Evolutionary conservation across 2,797 vertebrate species (phyloP), one percentile per base, ranked within the genome.

Genomic region (Melanogrammus aeglefinus): DNA sequence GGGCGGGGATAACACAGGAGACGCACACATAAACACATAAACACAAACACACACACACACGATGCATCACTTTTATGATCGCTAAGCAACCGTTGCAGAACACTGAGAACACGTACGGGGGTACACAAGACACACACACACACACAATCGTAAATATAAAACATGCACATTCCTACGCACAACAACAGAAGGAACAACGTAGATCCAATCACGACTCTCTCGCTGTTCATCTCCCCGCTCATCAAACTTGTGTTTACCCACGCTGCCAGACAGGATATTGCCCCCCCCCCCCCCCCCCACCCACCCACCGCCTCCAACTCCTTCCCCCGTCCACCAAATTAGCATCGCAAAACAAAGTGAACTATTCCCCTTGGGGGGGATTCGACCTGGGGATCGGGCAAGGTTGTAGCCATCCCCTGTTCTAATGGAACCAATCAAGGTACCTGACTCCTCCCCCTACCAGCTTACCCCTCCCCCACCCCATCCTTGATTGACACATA

Each of bases 391-490:
- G 47, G 47, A 51, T 51, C 16, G 18, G 78, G 77, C 39, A 14
- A 80, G 81, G 75, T 70, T 75, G 75, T 44, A 71, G 76, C 79
- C 87, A 86, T 88, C 88, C 82, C 76, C 80, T 80, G 47, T 88
- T 86, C 85, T 84, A 90, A 91, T 88, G 75, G 87, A 88, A 79
- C 31, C 31, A 24, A 79, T 75, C 78, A 66, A 78, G 81, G 82
- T 76, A 51, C 10, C 24, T 10, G 35, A 72, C 0, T 57, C 69
- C 78, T 76, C 38, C 83, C 79, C 78, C 75, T 29, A 77, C 78
- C 74, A 38, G 80, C 71, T 72, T 72, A 41, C 57, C 73, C 82
- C 80, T 81, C 80, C 79, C 44, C 47, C 12, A 12, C 13, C 13
- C 47, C 47, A 21, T 21, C 39, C 81, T 77, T 76, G 85, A 90